Percentiles rank a stretch among this genome's conserved stretches.
Evolutionary conservation across 1,140 invertebrate genomes (phyloP).

Genomic region (silkworm (Bombyx mori)): DNA sequence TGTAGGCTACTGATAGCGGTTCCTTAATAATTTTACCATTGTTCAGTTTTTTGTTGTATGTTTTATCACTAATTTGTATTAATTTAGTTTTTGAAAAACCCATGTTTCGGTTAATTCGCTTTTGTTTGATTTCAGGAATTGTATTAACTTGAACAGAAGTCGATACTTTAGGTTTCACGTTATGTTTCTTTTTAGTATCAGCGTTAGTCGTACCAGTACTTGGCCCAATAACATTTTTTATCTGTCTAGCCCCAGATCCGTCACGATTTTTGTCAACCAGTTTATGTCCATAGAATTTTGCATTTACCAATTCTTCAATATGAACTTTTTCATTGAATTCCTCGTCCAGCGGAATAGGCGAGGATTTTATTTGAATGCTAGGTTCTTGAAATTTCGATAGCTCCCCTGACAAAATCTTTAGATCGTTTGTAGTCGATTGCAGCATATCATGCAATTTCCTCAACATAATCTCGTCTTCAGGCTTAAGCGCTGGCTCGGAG

Average conservation of each 20-base stretch:
- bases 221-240: conserved; percentile 14
- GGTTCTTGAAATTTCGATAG: conserved; percentile 41
- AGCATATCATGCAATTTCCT: conserved; percentile 59
- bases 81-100: conserved; percentile 35
- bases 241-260: conserved; percentile 11
- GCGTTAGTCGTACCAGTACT: conserved; percentile 7
- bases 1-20: conserved; percentile 31
- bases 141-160: conserved; percentile 28
- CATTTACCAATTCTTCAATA: conserved; percentile 63
- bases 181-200: conserved; percentile 9
- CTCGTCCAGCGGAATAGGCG: conserved; percentile 55
- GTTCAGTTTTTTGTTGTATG: conserved; percentile 22
- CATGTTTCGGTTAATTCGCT: conserved; percentile 33
- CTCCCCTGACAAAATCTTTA: conserved; percentile 56
- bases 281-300: conserved; percentile 61
- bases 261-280: conserved; percentile 30
- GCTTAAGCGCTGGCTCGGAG: conserved; percentile 47
- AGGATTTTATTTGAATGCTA: conserved; percentile 36
- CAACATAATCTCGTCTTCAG: conserved; percentile 58
- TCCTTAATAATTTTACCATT: conserved; percentile 23
- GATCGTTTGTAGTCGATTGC: conserved; percentile 59
- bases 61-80: conserved; percentile 35
- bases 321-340: conserved; percentile 66
- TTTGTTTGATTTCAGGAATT: conserved; percentile 19
- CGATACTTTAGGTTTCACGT: conserved; percentile 21